Evolutionary conservation across 2,888 invertebrate genomes (phyloP), one percentile per base, ranked within the genome.

Genomic region (Euclidia mi): DNA sequence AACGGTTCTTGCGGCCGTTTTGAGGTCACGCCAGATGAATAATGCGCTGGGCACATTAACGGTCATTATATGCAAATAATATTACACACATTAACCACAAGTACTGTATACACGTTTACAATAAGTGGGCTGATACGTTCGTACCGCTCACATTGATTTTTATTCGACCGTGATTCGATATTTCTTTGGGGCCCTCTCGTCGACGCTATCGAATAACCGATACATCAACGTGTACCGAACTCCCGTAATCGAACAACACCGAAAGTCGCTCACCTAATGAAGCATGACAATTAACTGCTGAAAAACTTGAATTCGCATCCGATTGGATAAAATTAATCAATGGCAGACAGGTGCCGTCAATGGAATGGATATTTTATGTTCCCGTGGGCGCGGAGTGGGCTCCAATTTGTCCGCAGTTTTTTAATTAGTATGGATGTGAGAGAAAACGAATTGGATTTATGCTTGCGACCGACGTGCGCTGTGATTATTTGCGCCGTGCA

Each of bases 61-160:
- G 86, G 90, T 93, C 92, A 92, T 93, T 94, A 93, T 93, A 93
- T 94, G 94, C 92, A 91, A 94, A 94, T 93, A 90, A 91, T 90
- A 91, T 89, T 88, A 88, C 84, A 87, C 84, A 71, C 68, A 77
- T 77, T 77, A 77, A 71, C 63, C 58, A 51, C 57, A 46, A 73
- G 59, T 64, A 63, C 65, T 63, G 60, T 59, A 53, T 66, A 73
- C 66, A 44, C 56, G 60, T 75, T 71, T 74, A 64, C 50, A 55
- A 55, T 66, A 71, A 79, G 60, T 69, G 59, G 60, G 59, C 61
- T 64, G 55, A 57, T 76, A 65, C 49, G 48, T 53, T 56, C 56
- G 45, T 47, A 56, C 28, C 34, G 17, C 35, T 40, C 58, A 49
- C 43, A 64, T 57, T 14, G 58, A 45, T 53, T 53, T 56, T 52